Conservation (phyloP, 1,140 invertebrate genomes). For the Eriocheir sinensis region DNA sequence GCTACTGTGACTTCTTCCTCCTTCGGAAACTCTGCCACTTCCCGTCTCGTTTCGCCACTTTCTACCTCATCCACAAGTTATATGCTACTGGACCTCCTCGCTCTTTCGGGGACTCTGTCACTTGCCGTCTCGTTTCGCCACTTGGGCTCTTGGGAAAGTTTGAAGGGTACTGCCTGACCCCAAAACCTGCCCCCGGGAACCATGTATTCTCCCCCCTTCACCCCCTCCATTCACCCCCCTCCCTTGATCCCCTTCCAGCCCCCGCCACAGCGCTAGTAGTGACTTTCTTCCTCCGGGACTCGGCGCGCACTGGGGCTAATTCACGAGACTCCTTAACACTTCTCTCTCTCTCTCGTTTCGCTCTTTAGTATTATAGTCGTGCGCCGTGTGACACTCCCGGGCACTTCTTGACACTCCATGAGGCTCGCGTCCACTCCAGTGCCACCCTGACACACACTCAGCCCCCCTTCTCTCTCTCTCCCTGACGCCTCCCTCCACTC, state of each 20-base stretch:
- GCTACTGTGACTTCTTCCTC: not conserved
- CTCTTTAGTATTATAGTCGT: conserved; percentile 20
- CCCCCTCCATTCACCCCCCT: no score
- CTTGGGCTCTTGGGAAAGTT: not conserved
- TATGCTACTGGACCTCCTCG: not conserved
- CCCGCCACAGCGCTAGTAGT: no score
- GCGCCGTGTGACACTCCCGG: not conserved
- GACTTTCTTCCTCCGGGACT: no score
- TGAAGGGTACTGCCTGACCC: no score
- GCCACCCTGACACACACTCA: not conserved
- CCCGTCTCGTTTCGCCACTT: not conserved
- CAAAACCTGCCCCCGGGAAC: no score
- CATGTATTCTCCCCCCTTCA: no score
- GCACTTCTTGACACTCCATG: conserved; percentile 3
- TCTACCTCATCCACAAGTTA: no score
- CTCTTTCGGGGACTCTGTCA: no score
- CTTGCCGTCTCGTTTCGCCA: no score
- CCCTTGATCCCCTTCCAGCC: no score
- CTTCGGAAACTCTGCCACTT: not conserved
- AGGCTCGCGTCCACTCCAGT: not conserved
- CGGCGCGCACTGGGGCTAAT: not conserved
- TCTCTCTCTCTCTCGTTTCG: not conserved
- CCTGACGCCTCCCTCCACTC: conserved; percentile 11
- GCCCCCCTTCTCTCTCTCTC: not conserved
- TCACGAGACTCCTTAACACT: not conserved